Base-by-base conservation (phyloP, 2,113 vertebrate species). In the Cercopithecus mona region DNA sequence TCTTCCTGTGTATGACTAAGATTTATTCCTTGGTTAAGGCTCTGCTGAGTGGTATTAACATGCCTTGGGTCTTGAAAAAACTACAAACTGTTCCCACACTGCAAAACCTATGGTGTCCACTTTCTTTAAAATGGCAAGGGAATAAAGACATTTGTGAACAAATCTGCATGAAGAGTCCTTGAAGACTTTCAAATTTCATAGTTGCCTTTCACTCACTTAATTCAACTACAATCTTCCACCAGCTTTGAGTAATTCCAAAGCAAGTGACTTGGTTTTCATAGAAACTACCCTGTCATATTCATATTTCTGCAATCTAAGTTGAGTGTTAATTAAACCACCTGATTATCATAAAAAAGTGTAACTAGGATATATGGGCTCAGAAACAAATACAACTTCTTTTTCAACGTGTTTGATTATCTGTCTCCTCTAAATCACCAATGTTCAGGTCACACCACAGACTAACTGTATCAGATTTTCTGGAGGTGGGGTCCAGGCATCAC, bases 341-440 rank as follows among this genome's bases (percentile, higher is more conserved):
- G 35, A 92, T 61, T 61, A 88, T 45, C 75, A 87, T 48, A 79
- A 82, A 82, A 87, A 87, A 85, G 30, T 45, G 30, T 61, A 90
- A 43, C 50, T 70, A 25, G 32, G 30, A 94, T 70, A 57, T 3
- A 79, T 3, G 66, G 52, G 5, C 38, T 93, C 16, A 93, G 38
- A 93, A 93, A 78, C 52, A 95, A 95, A 90, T 64, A 79, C 18
- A 88, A 79, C 30, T 78, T 89, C 75, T 13, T 76, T 90, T 73
- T 57, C 13, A 94, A 87, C 23, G 78, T 6, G 3, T 1, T 55
- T 66, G 40, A 66, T 55, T 83, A 83, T 43, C 30, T 61, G 75
- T 80, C 55, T 94, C 52, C 27, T 90, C 50, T 66, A 90, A 82
- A 83, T 90, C n/a, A 95, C 1, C 3, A 25, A 23, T 59, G 23